Evolutionary conservation across 2,888 invertebrate species (phyloP).

Genomic region (Pachliopta kotzebuea): DNA sequence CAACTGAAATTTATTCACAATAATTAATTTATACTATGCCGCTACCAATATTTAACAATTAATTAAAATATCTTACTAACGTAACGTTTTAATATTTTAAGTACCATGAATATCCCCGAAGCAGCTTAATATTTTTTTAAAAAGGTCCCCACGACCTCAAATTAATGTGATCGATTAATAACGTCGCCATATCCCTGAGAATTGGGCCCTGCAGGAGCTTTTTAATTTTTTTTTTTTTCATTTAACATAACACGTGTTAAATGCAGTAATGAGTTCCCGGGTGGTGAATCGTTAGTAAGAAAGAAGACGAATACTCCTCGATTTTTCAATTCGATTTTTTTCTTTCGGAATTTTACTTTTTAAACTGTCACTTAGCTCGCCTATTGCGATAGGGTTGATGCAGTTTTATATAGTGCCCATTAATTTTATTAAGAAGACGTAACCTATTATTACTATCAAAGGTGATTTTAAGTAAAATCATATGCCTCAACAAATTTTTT

Average conservation of each 20-base stretch:
- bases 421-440: slow-evolving; percentile 15
- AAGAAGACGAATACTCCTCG: slow-evolving; percentile 54
- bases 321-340: slow-evolving; percentile 32
- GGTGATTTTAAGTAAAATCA: too few species aligned
- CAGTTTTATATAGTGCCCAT: slow-evolving; percentile 20
- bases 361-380: slow-evolving; percentile 27
- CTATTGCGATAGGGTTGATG: slow-evolving; percentile 26
- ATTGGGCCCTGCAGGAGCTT: slow-evolving; percentile 36
- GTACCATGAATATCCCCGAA: neutral
- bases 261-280: slow-evolving; percentile 55
- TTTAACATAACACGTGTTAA: slow-evolving; percentile 58
- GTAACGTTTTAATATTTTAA: neutral
- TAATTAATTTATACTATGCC: too few species aligned
- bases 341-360: slow-evolving; percentile 34
- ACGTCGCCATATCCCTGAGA: slow-evolving; percentile 45
- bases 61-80: neutral
- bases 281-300: slow-evolving; percentile 58
- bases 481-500: too few species aligned
- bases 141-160: slow-evolving; percentile 36
- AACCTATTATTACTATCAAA: too few species aligned
- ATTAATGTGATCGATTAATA: slow-evolving; percentile 55
- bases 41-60: neutral
- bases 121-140: slow-evolving; percentile 29
- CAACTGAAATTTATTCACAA: too few species aligned
- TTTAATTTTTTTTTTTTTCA: slow-evolving; percentile 34